Evolutionary conservation across 2,888 invertebrate species (phyloP), one percentile per base, ranked within the genome.

Genomic region (Ctenicera cuprea): DNA sequence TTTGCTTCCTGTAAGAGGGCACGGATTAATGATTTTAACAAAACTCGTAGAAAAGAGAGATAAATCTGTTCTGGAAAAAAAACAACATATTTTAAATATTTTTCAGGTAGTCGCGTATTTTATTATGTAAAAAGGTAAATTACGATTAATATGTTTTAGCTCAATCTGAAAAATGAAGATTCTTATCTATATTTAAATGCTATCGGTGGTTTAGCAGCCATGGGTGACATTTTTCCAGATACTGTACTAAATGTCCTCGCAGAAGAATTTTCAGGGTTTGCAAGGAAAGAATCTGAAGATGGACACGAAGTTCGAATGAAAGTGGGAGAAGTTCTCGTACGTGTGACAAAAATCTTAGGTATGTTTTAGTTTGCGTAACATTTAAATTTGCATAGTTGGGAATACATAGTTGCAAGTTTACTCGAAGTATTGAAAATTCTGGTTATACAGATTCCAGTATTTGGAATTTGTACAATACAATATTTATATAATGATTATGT

Each of bases 181-280:
- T 93, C 96, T 0, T 97, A 95, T 83, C 89, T 97, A 71, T 97
- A 96, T 85, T 86, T 97, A 75, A 89, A 92, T 71, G 92, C 95
- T 1, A 91, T 96, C 16, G 92, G 93, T 83, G 95, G 94, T 0
- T 86, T 96, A 59, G 91, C 93, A 8, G 89, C 92, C 0, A 87
- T 96, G 76, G 91, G 92, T 11, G 88, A 90, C 37, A 85, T 89
- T 64, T 92, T 90, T 83, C 92, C 95, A 0, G 91, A 93, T 80
- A 89, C 91, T 80, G 91, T 95, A 0, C 85, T 97, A 38, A 90
- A 91, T 75, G 85, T 90, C 20, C 86, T 96, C 26, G 91, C 93
- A 62, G 90, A 91, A 68, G 93, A 95, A 86, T 95, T 92, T 85
- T 76, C 80, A 3, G 84, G 83, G 76, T 83, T 81, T 67, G 74